Conservation (phyloP, 1,140 invertebrate genomes). For the Macrostomum lignano region DNA sequence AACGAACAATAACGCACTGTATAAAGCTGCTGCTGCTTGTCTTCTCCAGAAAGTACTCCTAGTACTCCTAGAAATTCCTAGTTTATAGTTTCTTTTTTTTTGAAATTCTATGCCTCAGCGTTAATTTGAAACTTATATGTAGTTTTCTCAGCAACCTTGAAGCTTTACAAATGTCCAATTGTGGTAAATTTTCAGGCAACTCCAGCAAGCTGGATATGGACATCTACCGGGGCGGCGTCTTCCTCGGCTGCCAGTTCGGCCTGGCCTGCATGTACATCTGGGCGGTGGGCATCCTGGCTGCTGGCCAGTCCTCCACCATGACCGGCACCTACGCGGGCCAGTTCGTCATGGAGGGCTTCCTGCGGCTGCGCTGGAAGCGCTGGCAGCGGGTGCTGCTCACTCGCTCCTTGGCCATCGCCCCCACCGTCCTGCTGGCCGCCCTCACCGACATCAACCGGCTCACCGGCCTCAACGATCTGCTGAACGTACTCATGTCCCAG, state of each 20-base stretch:
- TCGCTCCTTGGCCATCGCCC: slow-evolving; percentile 53
- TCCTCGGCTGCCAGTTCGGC: slow-evolving; percentile 53
- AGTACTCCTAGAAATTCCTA: too few species aligned
- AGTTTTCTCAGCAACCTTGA: slow-evolving; percentile 4
- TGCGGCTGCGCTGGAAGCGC: slow-evolving; percentile 54
- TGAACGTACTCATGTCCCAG: slow-evolving; percentile 61
- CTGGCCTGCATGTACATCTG: slow-evolving; percentile 52
- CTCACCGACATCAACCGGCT: slow-evolving; percentile 41
- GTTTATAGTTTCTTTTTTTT: too few species aligned
- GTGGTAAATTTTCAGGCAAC: too few species aligned
- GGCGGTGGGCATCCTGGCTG: slow-evolving; percentile 59
- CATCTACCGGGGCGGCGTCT: too few species aligned
- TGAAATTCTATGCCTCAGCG: too few species aligned
- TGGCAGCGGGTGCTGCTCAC: slow-evolving; percentile 66
- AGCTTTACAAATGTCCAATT: slow-evolving; percentile 1
- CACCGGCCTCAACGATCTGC: slow-evolving; percentile 53
- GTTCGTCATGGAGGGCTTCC: slow-evolving; percentile 44
- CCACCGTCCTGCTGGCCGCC: slow-evolving; percentile 52
- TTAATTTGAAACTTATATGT: too few species aligned
- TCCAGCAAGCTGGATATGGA: slow-evolving; percentile 1
- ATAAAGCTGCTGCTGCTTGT: too few species aligned
- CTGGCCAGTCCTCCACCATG: slow-evolving; percentile 58
- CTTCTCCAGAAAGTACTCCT: too few species aligned
- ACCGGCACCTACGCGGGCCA: slow-evolving; percentile 34
- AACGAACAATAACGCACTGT: too few species aligned